These are phyloP conservation scores for Dunckerocampus dactyliophorus DNA, from an alignment of 2,113 vertebrate genomes.

Conservation along the genomic window DNA sequence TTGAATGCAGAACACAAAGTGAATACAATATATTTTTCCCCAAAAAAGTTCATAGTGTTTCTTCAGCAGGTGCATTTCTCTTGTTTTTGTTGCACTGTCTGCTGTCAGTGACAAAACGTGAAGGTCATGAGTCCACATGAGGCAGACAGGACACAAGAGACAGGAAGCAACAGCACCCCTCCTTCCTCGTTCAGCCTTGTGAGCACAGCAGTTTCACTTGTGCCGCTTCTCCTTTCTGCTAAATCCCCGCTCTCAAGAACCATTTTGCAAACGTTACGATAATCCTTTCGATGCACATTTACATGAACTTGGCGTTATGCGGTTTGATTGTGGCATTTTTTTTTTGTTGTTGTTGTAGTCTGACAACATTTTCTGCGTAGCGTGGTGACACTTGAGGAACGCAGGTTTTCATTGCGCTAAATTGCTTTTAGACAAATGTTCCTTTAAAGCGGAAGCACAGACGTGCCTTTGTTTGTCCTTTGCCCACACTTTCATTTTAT, in stretches of 20 bases:
- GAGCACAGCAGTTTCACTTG: slow-evolving; percentile 61
- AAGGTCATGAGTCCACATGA: background rate
- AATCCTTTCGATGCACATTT: background rate
- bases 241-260: slow-evolving; percentile 13
- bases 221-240: slow-evolving; percentile 58
- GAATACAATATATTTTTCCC: background rate
- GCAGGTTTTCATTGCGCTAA: slow-evolving; percentile 9
- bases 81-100: slow-evolving; percentile 1
- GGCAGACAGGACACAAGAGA: slow-evolving; percentile 28
- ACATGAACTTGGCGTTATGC: background rate
- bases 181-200: slow-evolving; percentile 27
- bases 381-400: slow-evolving; percentile 14
- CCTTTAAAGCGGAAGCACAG: slow-evolving; percentile 3
- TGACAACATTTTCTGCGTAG: slow-evolving; percentile 6
- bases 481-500: slow-evolving; percentile 4
- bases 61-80: background rate
- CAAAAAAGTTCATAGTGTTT: background rate
- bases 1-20: slow-evolving; percentile 20
- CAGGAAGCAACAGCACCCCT: slow-evolving; percentile 56
- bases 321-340: background rate
- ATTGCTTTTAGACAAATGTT: slow-evolving; percentile 14
- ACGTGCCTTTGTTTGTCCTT: slow-evolving; percentile 7
- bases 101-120: background rate
- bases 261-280: slow-evolving; percentile 8
- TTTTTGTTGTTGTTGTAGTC: background rate